Evolutionary conservation across 2,797 vertebrate species (phyloP), one percentile per base, ranked within the genome.

Genomic region (Cephalopachus bancanus): DNA sequence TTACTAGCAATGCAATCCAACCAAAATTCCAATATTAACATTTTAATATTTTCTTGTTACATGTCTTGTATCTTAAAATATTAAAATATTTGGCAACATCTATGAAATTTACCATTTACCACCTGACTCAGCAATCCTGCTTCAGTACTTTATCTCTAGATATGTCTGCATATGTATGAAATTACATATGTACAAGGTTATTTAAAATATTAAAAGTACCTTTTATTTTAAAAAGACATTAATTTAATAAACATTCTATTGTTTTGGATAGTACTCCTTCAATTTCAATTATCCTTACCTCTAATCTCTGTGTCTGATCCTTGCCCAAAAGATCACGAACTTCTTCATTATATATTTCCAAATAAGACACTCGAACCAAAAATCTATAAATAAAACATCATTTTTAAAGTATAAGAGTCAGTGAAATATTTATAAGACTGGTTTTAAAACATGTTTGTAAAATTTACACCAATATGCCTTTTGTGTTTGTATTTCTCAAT

Each of bases 261-360:
- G 65, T 22, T 93, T 62, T 71, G 17, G 2, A n/a, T 86, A 94
- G 74, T 64, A 89, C 55, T 74, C 30, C 55, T 71, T 28, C 59
- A 85, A 85, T 74, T 95, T 90, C 75, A 96, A 6, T 67, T 26
- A 86, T 71, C 83, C 98, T 99, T 98, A 99, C 99, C 99, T 99
- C 99, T 30, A 99, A 98, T 81, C 99, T 99, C 98, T 99, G 99
- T 65, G 99, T 98, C 98, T 99, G 99, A 97, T 99, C 99, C 97
- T 99, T 99, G 92, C 99, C 99, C 94, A 99, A 98, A 97, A 99
- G 99, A 96, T 99, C 99, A 79, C 99, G 98, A 76, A 99, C 99
- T 98, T 99, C 99, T 97, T 99, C 99, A 78, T 99, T 99, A 98
- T 99, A 99, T 97, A 99, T 99, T 98, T 99, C 99, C 98, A 99